Evolutionary conservation across 2,113 vertebrate species (phyloP).

Genomic region (Gobiocypris rarus): DNA sequence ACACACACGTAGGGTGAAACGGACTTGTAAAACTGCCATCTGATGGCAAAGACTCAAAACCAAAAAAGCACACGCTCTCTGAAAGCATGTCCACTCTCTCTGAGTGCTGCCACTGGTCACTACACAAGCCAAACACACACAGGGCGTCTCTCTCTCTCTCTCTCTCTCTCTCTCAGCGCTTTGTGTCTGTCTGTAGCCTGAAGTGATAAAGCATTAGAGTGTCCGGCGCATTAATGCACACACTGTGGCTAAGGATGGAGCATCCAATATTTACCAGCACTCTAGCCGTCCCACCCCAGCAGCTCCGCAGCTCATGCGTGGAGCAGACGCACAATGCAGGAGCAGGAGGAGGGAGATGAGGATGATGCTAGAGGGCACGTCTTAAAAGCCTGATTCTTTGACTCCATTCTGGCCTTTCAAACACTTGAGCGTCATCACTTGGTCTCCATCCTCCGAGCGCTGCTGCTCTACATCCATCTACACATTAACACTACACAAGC

Average conservation of each 20-base stretch:
- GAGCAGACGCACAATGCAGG: slow-evolving; percentile 59
- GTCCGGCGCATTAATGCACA: slow-evolving; percentile 32
- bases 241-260: slow-evolving; percentile 29
- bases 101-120: background rate
- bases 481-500: background rate
- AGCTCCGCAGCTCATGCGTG: slow-evolving; percentile 67
- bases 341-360: slow-evolving; percentile 46
- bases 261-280: slow-evolving; percentile 67
- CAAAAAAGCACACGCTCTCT: background rate
- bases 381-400: slow-evolving; percentile 67
- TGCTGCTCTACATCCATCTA: background rate
- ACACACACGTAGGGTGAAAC: too few species aligned
- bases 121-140: slow-evolving; percentile 3
- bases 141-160: background rate
- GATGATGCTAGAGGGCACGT: slow-evolving; percentile 66
- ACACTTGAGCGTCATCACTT: background rate
- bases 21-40: background rate
- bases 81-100: slow-evolving; percentile 7
- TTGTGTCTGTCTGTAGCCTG: background rate
- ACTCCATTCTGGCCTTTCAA: slow-evolving; percentile 44
- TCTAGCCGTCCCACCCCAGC: background rate
- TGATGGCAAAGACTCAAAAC: background rate
- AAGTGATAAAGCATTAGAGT: slow-evolving; percentile 28
- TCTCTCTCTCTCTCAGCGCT: background rate
- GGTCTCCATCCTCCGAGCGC: background rate